A percentile compares a stretch with the other conserved stretches of the same genome.
Evolutionary conservation across 2,113 vertebrate species (phyloP).

Genomic region (Hippocampus barbouri): DNA sequence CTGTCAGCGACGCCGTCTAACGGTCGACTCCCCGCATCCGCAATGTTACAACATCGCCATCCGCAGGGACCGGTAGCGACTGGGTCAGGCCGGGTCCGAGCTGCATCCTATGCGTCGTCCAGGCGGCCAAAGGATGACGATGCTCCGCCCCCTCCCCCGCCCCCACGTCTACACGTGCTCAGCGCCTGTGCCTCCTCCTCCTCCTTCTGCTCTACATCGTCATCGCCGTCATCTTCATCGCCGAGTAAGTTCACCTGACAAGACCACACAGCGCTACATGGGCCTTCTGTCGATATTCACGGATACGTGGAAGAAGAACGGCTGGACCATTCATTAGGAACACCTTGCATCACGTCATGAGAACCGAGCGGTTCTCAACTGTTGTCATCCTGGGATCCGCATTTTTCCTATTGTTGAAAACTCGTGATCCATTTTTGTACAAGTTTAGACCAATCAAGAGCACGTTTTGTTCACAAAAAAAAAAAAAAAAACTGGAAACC

Average conservation of each 20-base stretch:
- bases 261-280: too few species aligned
- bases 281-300: neutral
- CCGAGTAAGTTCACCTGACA: too few species aligned
- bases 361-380: too few species aligned
- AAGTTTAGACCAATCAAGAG: too few species aligned
- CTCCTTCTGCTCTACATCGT: neutral
- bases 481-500: too few species aligned
- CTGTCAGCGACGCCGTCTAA: conserved; percentile 28
- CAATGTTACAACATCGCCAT: conserved; percentile 22
- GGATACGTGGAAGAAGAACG: neutral
- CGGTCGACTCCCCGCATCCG: conserved; percentile 35
- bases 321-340: neutral
- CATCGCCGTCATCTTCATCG: neutral
- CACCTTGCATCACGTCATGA: neutral
- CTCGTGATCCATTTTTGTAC: too few species aligned
- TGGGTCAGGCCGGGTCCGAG: conserved; percentile 34
- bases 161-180: conserved; percentile 8
- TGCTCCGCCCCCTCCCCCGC: conserved; percentile 44
- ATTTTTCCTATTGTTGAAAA: too few species aligned
- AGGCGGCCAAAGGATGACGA: conserved; percentile 15
- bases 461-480: too few species aligned
- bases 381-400: too few species aligned
- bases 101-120: conserved; percentile 41
- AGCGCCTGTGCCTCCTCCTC: neutral
- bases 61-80: conserved; percentile 20